These are phyloP conservation scores for Ciconia stormi DNA, from an alignment of 2,113 vertebrate genomes.

Conservation along the genomic window DNA sequence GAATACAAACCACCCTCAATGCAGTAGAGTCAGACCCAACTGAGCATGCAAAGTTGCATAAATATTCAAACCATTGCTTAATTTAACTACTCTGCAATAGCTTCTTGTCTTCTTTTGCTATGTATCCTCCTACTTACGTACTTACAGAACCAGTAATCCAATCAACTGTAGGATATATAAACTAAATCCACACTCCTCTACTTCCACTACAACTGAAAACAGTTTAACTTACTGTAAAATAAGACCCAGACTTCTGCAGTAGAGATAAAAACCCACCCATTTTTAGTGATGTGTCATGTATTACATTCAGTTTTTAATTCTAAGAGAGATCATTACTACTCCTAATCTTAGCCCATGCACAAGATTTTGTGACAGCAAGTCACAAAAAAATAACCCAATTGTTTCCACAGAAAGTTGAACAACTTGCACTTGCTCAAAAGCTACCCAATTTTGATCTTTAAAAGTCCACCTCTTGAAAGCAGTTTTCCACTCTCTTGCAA, in stretches of 20 bases:
- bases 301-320: background rate
- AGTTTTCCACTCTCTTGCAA: background rate
- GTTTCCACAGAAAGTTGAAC: background rate
- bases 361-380: background rate
- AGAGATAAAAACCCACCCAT: background rate
- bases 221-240: background rate
- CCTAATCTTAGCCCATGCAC: background rate
- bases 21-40: background rate
- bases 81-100: background rate
- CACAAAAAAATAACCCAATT: background rate
- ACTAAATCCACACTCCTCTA: background rate
- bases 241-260: background rate
- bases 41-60: background rate
- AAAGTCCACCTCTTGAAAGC: background rate
- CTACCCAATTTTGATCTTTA: background rate
- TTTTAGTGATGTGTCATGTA: background rate
- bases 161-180: background rate
- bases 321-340: background rate
- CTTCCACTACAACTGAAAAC: background rate
- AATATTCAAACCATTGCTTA: background rate
- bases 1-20: background rate
- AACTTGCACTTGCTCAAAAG: background rate
- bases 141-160: background rate
- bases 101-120: background rate
- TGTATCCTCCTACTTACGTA: background rate